Evolutionary conservation across 2,888 invertebrate species (phyloP).

Genomic region (Zygaena filipendulae): DNA sequence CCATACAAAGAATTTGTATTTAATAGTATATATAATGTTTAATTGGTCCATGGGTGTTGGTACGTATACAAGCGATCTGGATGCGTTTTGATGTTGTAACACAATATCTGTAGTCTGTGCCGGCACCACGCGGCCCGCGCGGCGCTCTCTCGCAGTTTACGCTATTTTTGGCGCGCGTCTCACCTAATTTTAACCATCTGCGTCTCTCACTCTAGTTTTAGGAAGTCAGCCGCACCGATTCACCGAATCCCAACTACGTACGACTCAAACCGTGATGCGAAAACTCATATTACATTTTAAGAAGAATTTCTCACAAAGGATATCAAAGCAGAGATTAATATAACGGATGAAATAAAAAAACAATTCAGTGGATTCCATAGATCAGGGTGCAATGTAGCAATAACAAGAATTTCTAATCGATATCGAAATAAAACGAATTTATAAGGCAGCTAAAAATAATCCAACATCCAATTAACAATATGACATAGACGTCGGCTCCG

Average conservation of each 20-base stretch:
- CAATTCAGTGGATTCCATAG: slow-evolving; percentile 45
- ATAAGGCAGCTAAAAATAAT: slow-evolving; percentile 20
- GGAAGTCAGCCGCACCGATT: slow-evolving; percentile 57
- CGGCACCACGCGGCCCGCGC: slow-evolving; percentile 27
- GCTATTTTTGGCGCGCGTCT: slow-evolving; percentile 55
- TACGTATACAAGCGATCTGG: no score
- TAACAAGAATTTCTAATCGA: slow-evolving; percentile 48
- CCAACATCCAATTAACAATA: slow-evolving; percentile 60
- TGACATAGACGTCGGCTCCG: slow-evolving; percentile 46
- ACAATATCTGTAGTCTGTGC: slow-evolving; percentile 52
- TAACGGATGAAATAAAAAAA: no score
- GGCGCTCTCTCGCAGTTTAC: slow-evolving; percentile 52
- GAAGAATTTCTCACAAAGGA: no score
- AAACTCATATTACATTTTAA: no score
- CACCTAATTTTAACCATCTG: slow-evolving; percentile 66
- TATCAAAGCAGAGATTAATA: no score
- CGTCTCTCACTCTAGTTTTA: slow-evolving; percentile 64
- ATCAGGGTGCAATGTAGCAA: slow-evolving; percentile 46
- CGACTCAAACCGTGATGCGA: no score
- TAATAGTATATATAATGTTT: no score
- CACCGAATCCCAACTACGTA: slow-evolving; percentile 32
- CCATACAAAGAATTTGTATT: no score
- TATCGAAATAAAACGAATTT: neutral
- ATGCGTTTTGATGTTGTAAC: no score
- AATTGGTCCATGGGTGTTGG: no score